Evolutionary conservation across 2,113 vertebrate genomes (phyloP).

Genomic region (Mirounga angustirostris): DNA sequence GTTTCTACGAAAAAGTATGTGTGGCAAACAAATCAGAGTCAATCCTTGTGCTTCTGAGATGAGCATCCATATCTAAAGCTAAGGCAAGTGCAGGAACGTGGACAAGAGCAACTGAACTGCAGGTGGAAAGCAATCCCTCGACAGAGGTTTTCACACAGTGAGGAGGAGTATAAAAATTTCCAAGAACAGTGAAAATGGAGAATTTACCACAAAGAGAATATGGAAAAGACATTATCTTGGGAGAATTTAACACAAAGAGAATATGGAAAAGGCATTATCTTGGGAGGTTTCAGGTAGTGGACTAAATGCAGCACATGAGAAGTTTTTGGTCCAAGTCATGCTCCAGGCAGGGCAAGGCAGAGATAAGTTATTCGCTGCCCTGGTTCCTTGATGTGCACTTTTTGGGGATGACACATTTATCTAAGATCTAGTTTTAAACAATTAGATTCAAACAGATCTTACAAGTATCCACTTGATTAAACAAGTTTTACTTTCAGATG

Average conservation of each 20-base stretch:
- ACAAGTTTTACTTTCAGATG: neutral
- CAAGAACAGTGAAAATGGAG: neutral
- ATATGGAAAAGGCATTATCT: neutral
- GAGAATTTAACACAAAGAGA: neutral
- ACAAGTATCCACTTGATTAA: neutral
- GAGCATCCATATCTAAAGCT: neutral
- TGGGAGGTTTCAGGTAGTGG: neutral
- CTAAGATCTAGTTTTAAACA: neutral
- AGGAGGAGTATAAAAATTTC: neutral
- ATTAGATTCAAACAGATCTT: conserved; percentile 14
- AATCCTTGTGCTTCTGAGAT: neutral
- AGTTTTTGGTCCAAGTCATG: neutral
- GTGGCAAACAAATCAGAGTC: neutral
- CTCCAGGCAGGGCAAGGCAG: neutral
- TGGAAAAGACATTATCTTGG: neutral
- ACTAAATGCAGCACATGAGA: neutral
- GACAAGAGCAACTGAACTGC: neutral
- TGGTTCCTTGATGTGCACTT: neutral
- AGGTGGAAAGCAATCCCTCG: neutral
- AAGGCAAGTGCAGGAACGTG: neutral
- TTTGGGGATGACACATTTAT: neutral
- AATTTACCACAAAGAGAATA: neutral
- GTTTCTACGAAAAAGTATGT: neutral
- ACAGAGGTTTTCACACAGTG: neutral
- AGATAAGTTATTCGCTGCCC: neutral